These are phyloP conservation scores for Pygocentrus nattereri DNA, from an alignment of 2,797 vertebrate genomes.

Conservation along the genomic window DNA sequence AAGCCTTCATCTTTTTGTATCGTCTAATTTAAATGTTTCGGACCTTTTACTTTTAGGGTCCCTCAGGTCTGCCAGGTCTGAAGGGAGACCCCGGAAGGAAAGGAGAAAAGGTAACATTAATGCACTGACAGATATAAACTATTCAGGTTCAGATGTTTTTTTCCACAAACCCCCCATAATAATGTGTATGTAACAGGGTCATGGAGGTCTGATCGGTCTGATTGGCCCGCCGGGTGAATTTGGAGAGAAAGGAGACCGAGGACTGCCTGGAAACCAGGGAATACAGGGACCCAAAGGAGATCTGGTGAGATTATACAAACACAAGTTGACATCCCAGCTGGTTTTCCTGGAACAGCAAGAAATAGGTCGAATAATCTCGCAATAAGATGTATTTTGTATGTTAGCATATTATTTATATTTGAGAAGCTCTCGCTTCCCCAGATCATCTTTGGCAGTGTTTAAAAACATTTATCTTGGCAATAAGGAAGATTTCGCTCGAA, in stretches of 20 bases:
- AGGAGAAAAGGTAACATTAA: conserved; percentile 88
- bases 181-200: conserved; percentile 81
- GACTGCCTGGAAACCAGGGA: conserved; percentile 92
- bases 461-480: too few relatives aligned
- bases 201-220: conserved; percentile 94
- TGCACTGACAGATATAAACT: conserved; percentile 8
- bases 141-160: too few relatives aligned
- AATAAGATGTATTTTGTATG: too few relatives aligned
- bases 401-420: too few relatives aligned
- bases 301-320: conserved; percentile 67
- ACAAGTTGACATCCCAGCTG: not conserved
- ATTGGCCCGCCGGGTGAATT: conserved; percentile 95
- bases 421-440: too few relatives aligned
- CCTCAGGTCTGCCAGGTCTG: conserved; percentile 91
- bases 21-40: conserved; percentile 1
- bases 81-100: conserved; percentile 95
- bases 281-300: conserved; percentile 92
- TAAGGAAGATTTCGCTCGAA: too few relatives aligned
- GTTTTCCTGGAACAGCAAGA: too few relatives aligned
- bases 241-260: conserved; percentile 96
- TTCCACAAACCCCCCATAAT: not conserved
- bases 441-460: too few relatives aligned
- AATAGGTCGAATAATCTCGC: too few relatives aligned
- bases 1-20: not conserved
- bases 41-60: conserved; percentile 80